Evolutionary conservation across 2,113 vertebrate species (phyloP).

Genomic region (Osmerus mordax): DNA sequence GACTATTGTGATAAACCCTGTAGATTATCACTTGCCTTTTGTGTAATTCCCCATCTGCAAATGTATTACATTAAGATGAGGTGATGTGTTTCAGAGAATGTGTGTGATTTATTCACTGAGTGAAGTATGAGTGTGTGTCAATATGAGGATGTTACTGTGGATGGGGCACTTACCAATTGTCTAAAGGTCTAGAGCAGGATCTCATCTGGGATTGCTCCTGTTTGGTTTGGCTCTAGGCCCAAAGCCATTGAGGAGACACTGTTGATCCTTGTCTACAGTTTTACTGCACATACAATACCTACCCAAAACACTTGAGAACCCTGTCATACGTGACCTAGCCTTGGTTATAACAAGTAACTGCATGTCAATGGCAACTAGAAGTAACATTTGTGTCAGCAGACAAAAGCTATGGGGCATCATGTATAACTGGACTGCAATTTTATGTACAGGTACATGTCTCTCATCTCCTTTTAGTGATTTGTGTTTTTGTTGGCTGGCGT

Average conservation of each 20-base stretch:
- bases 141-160: slow-evolving; percentile 1
- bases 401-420: background rate
- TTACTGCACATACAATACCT: background rate
- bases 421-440: background rate
- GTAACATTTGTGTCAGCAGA: background rate
- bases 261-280: background rate
- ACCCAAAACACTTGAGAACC: background rate
- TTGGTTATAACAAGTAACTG: background rate
- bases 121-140: background rate
- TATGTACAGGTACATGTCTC: no score
- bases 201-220: background rate
- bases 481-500: no score
- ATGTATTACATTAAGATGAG: background rate
- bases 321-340: background rate
- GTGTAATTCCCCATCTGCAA: background rate
- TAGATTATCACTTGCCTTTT: no score
- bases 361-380: background rate
- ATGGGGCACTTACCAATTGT: background rate
- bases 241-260: background rate
- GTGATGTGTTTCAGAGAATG: background rate
- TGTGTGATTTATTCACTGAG: no score
- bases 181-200: background rate
- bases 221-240: slow-evolving; percentile 2
- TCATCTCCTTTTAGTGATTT: no score
- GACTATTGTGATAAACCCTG: no score